Percentiles rank a stretch among this genome's conserved stretches.
These are phyloP conservation scores for Rhombomys opimus DNA, from an alignment of 2,113 vertebrate genomes.

Conservation along the genomic window DNA sequence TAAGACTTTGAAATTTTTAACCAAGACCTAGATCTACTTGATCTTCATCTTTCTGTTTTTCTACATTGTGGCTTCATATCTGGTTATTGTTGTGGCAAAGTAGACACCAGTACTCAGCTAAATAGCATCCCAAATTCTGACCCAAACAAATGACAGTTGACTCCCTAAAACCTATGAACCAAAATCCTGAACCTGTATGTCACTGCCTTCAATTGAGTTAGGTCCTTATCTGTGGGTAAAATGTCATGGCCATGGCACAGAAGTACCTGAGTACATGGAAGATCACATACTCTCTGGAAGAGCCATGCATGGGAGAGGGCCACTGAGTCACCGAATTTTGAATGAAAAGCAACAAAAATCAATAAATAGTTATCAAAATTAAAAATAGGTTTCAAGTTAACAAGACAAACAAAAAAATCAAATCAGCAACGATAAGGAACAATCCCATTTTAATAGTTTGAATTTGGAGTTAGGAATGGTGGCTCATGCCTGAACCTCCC, in stretches of 20 bases:
- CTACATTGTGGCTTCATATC: not conserved
- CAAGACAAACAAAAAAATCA: not conserved
- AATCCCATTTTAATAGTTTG: not conserved
- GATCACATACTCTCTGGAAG: not conserved
- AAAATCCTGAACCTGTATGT: not conserved
- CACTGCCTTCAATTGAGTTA: not conserved
- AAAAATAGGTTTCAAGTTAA: not conserved
- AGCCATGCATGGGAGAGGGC: not conserved
- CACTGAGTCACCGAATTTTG: not conserved
- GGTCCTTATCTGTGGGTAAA: not conserved
- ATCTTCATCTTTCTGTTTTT: not conserved
- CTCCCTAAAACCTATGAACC: not conserved
- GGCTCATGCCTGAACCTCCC: not conserved
- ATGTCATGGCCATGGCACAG: not conserved
- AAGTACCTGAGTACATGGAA: not conserved
- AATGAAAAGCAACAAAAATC: constrained; percentile 30
- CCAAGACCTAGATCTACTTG: not conserved
- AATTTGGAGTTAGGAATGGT: not conserved
- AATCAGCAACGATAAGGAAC: not conserved
- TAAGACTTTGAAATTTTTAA: not conserved
- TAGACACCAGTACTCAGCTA: not conserved
- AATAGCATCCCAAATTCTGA: not conserved
- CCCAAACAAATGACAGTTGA: not conserved
- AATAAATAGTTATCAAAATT: not conserved
- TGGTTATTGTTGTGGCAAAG: not conserved